Conservation (phyloP, 2,888 invertebrate species). For the Tuberolachnus salignus region DNA sequence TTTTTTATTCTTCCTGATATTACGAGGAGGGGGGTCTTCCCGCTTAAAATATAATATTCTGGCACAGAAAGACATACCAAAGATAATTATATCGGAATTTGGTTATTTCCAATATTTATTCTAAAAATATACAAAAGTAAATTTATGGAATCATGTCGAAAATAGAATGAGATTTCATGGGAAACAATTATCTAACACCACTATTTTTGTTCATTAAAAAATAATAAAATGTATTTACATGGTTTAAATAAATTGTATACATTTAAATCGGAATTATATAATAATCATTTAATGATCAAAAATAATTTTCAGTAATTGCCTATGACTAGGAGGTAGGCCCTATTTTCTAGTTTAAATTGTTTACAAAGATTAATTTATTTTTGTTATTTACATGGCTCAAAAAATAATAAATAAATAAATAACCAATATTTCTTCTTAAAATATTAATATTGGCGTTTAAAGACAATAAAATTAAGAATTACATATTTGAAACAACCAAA, state of each 20-base stretch:
- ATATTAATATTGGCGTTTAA: constrained; percentile 25
- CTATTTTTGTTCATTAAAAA: constrained; percentile 44
- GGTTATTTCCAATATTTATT: too few species aligned
- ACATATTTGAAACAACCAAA: constrained; percentile 14
- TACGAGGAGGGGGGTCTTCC: too few species aligned
- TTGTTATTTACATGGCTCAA: constrained; percentile 50
- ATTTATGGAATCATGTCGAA: too few species aligned
- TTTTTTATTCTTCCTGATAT: too few species aligned
- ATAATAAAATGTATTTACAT: constrained; percentile 54
- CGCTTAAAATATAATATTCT: too few species aligned
- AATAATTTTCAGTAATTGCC: constrained; percentile 48
- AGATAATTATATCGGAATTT: too few species aligned
- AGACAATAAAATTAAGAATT: constrained; percentile 35
- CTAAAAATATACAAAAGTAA: too few species aligned
- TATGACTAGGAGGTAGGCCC: constrained; percentile 55
- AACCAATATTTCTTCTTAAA: constrained; percentile 26
- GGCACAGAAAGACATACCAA: too few species aligned
- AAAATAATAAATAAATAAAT: constrained; percentile 46
- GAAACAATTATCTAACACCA: too few species aligned
- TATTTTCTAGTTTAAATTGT: constrained; percentile 40
- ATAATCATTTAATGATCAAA: constrained; percentile 30
- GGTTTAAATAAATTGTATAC: constrained; percentile 23
- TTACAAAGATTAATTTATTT: constrained; percentile 28
- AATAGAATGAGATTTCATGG: too few species aligned
- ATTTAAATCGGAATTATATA: constrained; percentile 18